A percentile compares a stretch with the other conserved stretches of the same genome.
Evolutionary conservation across 2,888 invertebrate species (phyloP).

Genomic region (Aquatica leii): DNA sequence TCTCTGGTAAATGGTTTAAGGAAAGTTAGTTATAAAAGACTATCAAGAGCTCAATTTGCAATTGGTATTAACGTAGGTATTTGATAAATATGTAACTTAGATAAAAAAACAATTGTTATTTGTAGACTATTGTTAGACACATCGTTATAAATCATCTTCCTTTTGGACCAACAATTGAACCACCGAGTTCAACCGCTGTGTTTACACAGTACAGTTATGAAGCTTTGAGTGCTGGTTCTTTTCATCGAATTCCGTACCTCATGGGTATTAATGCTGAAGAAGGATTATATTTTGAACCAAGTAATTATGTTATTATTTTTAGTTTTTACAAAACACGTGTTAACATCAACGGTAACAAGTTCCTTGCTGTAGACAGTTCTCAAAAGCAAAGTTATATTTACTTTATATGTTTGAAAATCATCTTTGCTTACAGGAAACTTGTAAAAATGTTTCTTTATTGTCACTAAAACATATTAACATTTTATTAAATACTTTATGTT

Average conservation of each 20-base stretch:
- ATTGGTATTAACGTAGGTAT: background rate
- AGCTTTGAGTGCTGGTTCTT: conserved; percentile 30
- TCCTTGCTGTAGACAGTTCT: too few species aligned
- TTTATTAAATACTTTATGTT: too few species aligned
- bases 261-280: conserved; percentile 41
- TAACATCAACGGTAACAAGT: too few species aligned
- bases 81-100: too few species aligned
- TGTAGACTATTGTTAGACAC: conserved; percentile 2
- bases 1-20: conserved; percentile 47
- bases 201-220: conserved; percentile 45
- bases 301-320: background rate
- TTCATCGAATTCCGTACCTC: conserved; percentile 41
- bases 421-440: too few species aligned
- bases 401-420: too few species aligned
- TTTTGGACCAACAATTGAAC: conserved; percentile 51
- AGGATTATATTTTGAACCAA: background rate
- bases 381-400: too few species aligned
- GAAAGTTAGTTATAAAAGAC: conserved; percentile 36
- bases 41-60: conserved; percentile 27
- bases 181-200: conserved; percentile 49
- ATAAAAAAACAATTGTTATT: too few species aligned
- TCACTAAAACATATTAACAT: too few species aligned
- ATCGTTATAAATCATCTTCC: conserved; percentile 43
- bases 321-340: too few species aligned
- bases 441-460: too few species aligned